Percentiles rank a stretch among this genome's conserved stretches.
phyloP scores from a whole-genome alignment of 35 echinoderm and acorn worm species.

The Heliocidaris erythrogramma region DNA sequence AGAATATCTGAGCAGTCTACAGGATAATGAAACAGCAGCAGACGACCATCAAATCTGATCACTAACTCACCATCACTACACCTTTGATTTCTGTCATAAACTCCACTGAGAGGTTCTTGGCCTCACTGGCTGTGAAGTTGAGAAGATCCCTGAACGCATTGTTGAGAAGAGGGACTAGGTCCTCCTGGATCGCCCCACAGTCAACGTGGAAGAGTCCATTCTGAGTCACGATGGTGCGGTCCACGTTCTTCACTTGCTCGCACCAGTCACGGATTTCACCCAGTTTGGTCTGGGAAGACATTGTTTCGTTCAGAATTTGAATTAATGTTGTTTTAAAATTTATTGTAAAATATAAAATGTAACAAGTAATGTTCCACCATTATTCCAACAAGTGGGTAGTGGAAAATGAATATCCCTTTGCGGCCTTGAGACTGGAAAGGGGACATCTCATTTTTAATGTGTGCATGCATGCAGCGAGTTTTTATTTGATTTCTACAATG shows the following conservation, averaged over 20 bases:
- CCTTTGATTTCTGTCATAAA: conserved; percentile 89
- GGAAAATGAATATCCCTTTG: too few relatives aligned
- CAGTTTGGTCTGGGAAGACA: conserved; percentile 74
- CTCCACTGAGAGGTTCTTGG: conserved; percentile 72
- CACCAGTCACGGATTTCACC: conserved; percentile 90
- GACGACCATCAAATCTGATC: background rate
- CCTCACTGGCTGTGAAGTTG: conserved; percentile 86
- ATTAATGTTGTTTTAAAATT: background rate
- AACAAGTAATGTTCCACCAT: too few relatives aligned
- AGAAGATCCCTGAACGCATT: conserved; percentile 86
- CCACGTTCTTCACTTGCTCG: conserved; percentile 81
- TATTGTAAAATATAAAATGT: too few relatives aligned
- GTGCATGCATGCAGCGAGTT: too few relatives aligned
- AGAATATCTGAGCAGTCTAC: too few relatives aligned
- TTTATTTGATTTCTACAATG: too few relatives aligned
- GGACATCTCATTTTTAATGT: too few relatives aligned
- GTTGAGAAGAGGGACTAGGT: conserved; percentile 77
- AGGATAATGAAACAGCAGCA: too few relatives aligned
- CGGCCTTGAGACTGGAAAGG: too few relatives aligned
- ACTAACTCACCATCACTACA: conserved; percentile 68
- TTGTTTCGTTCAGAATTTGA: background rate
- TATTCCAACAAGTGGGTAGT: too few relatives aligned
- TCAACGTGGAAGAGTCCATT: conserved; percentile 87
- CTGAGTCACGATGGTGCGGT: conserved; percentile 64
- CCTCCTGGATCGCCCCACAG: conserved; percentile 84